Evolutionary conservation across 2,888 invertebrate genomes (phyloP), one percentile per base, ranked within the genome.

Genomic region (Allygus modestus): DNA sequence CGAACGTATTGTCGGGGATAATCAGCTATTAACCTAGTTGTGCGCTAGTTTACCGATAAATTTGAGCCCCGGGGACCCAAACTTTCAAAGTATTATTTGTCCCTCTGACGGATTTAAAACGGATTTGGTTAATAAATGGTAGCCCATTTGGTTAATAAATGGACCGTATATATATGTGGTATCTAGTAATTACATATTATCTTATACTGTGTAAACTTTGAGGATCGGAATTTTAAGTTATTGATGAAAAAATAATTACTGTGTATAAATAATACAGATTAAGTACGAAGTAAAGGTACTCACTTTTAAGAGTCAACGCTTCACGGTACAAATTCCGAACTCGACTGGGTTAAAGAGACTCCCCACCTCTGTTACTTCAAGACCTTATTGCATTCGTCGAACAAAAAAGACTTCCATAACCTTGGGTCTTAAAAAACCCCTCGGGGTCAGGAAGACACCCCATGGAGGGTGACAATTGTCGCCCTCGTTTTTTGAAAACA

Each of bases 371-470:
- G 54, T 7, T 9, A 15, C 28, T 28, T 9, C 9, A 65, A 65
- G 12, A 23, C 54, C 20, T 7, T 58, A 9, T 65, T 65, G 12
- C 65, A 31, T 23, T 23, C 65, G 65, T 17, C 31, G 11, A 31
- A 65, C 65, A 65, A 65, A 65, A 65, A 26, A 31, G 23, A 1
- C 37, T 1, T 15, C 12, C 20, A 15, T 41, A 71, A 41, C 71
- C 71, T 71, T 71, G 71, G 23, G 31, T 5, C 41, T 37, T 71
- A 41, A 71, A 71, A 71, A 71, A 41, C n/a, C 69, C 11, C 12
- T 71, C 41, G 71, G 71, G 71, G 37, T 71, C 71, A 77, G 77
- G 77, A 77, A 77, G 77, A 15, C 77, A 51, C 73, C 77, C 77
- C 46, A 4, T 28, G 7, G 46, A 28, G 51, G 77, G 51, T 7